Percentiles rank a stretch among this genome's conserved stretches.
These are phyloP conservation scores for Enteromius thamalakanensis DNA, from an alignment of 2,797 vertebrate species.

Conservation along the genomic window DNA sequence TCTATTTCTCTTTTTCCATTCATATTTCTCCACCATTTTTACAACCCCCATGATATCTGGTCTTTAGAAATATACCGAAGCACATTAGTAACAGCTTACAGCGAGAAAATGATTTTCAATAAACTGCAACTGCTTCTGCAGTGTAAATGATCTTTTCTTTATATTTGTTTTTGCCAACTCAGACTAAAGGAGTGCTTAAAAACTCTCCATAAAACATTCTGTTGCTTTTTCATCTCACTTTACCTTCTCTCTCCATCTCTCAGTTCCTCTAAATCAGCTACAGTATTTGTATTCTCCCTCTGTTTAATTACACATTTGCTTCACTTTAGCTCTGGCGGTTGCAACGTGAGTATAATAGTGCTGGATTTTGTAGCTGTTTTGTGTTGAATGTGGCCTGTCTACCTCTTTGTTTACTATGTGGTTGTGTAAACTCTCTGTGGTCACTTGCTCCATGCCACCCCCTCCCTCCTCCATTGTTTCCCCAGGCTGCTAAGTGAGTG, in stretches of 20 bases:
- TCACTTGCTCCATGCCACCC: neutral
- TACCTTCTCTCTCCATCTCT: slow-evolving; percentile 16
- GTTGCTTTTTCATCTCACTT: slow-evolving; percentile 16
- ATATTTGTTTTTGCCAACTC: neutral
- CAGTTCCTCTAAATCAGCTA: slow-evolving; percentile 12
- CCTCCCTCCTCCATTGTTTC: slow-evolving; percentile 17
- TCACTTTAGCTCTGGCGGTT: neutral
- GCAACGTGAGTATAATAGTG: neutral
- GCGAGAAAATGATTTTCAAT: neutral
- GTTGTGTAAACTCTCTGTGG: slow-evolving; percentile 9
- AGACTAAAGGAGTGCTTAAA: slow-evolving; percentile 11
- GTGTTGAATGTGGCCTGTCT: neutral
- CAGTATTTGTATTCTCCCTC: neutral
- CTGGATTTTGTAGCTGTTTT: neutral
- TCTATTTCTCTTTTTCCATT: neutral
- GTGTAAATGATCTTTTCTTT: slow-evolving; percentile 4
- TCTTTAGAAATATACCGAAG: neutral
- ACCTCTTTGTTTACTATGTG: neutral
- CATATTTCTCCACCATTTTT: neutral
- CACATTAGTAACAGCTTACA: neutral
- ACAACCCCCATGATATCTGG: neutral
- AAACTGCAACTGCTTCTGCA: neutral
- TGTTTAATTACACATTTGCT: neutral
- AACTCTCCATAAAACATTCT: slow-evolving; percentile 1
- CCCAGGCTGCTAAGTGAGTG: neutral